phyloP scores from a whole-genome alignment of 2,113 vertebrate genomes.

The Phyllostomus hastatus region DNA sequence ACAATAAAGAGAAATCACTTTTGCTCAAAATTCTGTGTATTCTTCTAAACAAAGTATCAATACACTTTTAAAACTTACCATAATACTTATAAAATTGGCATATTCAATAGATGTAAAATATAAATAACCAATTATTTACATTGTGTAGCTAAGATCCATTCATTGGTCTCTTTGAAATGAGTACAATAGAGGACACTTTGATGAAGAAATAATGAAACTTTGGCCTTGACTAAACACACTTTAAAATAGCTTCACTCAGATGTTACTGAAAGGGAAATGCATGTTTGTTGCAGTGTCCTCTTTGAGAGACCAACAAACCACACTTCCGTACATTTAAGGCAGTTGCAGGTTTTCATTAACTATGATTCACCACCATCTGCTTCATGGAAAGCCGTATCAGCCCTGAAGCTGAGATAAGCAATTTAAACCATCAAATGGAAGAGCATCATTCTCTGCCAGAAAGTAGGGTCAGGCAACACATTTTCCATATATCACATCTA shows the following conservation, averaged over 20 bases:
- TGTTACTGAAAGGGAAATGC: neutral
- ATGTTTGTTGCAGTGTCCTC: neutral
- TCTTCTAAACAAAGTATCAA: neutral
- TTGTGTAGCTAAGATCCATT: neutral
- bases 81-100: neutral
- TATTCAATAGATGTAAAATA: neutral
- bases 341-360: conserved; percentile 19
- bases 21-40: neutral
- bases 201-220: conserved; percentile 24
- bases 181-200: neutral
- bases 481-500: conserved; percentile 51
- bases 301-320: neutral
- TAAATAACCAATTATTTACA: neutral
- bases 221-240: neutral
- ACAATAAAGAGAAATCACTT: neutral
- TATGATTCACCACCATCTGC: conserved; percentile 1
- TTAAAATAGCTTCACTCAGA: conserved; percentile 20
- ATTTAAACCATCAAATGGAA: conserved; percentile 36
- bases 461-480: conserved; percentile 9
- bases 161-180: neutral
- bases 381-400: neutral
- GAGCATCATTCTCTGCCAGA: conserved; percentile 46
- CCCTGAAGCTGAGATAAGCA: conserved; percentile 33
- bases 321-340: conserved; percentile 8
- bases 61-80: neutral